Base-by-base conservation (phyloP, 2,888 invertebrate species). In the Tryphoninae sp. region DNA sequence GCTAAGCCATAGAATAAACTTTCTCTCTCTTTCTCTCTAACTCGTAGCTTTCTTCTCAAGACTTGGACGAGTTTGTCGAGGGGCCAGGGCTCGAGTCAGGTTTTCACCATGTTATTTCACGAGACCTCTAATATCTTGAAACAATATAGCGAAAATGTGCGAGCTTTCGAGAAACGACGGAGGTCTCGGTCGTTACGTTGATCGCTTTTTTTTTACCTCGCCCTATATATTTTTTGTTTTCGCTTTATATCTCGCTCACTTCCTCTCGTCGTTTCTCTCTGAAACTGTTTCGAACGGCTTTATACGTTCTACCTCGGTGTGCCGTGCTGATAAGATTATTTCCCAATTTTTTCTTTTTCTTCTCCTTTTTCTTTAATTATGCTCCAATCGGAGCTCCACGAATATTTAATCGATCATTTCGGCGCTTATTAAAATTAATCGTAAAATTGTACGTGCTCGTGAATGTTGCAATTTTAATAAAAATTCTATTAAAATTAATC, bases 121-220 rank as follows among this genome's bases (percentile, higher is more conserved):
- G 78, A 73, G 64, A 78, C 73, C 78, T 53, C 68, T 74, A 75
- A 81, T 78, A 71, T 72, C 65, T 75, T 71, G 78, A 64, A 77
- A 78, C 73, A 81, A 78, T 64, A 78, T 68, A 53, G 61, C 22
- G 58, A 59, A 67, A 55, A 67, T 58, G 22, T 65, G 51, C 33
- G 61, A 78, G 58, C 45, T 77, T 67, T 71, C n/a, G 11, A n/a
- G 11, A 75, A 45, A 26, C 42, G 58, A 65, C 49, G 9, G 49
- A 4, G 19, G 19, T 55, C 55, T 19, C 19, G 55, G 33, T 33
- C 67, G 19, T 45, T 22, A 8, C 26, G 55, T 55, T 33, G 75
- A 69, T 42, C 58, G 58, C 55, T 78, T 51, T 26, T 78, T 65
- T 72, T 26, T 13, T 26, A 19, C 13, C 40, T 72, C 19, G 16